These are phyloP conservation scores for Myiozetetes cayanensis DNA, from an alignment of 2,113 vertebrate genomes.

Conservation along the genomic window DNA sequence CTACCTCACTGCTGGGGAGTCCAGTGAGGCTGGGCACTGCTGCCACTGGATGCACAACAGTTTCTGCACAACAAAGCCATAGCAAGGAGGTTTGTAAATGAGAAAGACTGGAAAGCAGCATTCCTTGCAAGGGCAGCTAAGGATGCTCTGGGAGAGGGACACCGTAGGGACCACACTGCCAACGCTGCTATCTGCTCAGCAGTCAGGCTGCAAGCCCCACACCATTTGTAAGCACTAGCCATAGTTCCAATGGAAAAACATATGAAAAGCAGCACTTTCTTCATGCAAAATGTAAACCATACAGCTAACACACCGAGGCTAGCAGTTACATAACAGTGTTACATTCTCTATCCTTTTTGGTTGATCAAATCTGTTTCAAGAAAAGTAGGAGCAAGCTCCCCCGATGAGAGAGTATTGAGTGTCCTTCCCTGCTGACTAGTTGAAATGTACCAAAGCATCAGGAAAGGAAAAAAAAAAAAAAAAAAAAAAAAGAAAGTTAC, in stretches of 20 bases:
- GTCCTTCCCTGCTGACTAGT: neutral
- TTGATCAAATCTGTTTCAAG: neutral
- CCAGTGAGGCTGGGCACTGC: neutral
- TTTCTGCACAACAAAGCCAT: neutral
- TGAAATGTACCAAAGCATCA: neutral
- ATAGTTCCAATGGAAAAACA: neutral
- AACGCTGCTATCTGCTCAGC: neutral
- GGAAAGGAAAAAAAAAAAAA: neutral
- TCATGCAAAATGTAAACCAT: neutral
- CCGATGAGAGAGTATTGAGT: neutral
- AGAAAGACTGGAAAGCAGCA: neutral
- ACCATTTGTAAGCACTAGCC: neutral
- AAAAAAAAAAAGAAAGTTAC: neutral
- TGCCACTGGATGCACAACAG: neutral
- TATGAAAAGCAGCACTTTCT: neutral
- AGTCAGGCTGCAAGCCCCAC: neutral
- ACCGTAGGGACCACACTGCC: fast-evolving
- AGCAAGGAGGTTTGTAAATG: neutral
- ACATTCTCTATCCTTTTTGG: neutral
- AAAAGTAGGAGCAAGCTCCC: neutral
- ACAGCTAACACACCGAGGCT: neutral
- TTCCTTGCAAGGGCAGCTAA: neutral
- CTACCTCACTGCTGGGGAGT: fast-evolving
- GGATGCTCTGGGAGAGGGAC: neutral
- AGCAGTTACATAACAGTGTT: neutral